These are phyloP conservation scores for Neolamprologus variostigma DNA, from an alignment of 2,113 vertebrate genomes.

Conservation along the genomic window DNA sequence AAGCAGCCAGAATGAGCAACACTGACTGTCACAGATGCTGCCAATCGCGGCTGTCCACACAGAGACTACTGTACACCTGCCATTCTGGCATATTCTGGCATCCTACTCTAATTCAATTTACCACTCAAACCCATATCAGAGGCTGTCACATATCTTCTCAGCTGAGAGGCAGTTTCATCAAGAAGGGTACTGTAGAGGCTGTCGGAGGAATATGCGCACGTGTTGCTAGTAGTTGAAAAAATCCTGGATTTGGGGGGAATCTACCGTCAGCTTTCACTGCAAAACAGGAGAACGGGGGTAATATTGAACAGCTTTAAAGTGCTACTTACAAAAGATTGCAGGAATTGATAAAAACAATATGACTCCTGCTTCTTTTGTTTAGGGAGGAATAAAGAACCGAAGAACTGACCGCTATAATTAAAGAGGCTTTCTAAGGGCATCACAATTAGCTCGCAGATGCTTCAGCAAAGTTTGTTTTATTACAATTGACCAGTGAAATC, in stretches of 20 bases:
- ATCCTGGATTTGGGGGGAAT: neutral
- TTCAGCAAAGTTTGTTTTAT: neutral
- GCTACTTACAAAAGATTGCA: slow-evolving; percentile 64
- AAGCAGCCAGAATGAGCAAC: slow-evolving; percentile 41
- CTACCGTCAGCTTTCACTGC: slow-evolving; percentile 47
- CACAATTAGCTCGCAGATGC: slow-evolving; percentile 7
- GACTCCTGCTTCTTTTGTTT: slow-evolving; percentile 34
- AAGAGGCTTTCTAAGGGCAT: neutral
- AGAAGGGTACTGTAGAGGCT: slow-evolving; percentile 12
- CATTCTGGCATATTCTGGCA: slow-evolving; percentile 62
- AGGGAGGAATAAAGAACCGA: neutral
- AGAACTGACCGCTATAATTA: slow-evolving; percentile 1
- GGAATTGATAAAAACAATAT: slow-evolving; percentile 24
- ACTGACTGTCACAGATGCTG: slow-evolving; percentile 50
- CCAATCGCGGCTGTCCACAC: slow-evolving; percentile 54
- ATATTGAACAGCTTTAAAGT: slow-evolving; percentile 62
- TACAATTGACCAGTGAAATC: neutral
- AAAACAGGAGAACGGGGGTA: slow-evolving; percentile 34
- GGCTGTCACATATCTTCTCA: slow-evolving; percentile 47
- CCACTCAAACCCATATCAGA: slow-evolving; percentile 63
- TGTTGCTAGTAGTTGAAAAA: neutral
- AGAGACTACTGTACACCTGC: slow-evolving; percentile 63
- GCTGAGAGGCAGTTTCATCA: slow-evolving; percentile 31
- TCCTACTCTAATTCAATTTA: slow-evolving; percentile 68
- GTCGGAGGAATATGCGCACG: neutral